A percentile compares a stretch with the other conserved stretches of the same genome.
Evolutionary conservation across 2,888 invertebrate genomes (phyloP).

Genomic region (Trichogramma dendrolimi): DNA sequence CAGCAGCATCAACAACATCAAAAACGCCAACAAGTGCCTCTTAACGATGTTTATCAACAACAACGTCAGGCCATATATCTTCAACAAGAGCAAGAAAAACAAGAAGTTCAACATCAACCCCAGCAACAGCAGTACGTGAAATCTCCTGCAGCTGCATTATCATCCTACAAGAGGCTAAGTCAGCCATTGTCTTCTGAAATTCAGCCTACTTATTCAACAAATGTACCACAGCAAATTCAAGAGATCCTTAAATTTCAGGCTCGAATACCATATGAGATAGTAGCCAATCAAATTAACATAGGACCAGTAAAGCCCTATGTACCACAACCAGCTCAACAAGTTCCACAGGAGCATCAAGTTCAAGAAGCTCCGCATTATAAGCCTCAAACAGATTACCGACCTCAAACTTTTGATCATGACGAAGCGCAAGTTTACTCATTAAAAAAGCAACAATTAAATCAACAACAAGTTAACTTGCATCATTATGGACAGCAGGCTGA

Average conservation of each 20-base stretch:
- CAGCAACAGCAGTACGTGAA: constrained; percentile 30
- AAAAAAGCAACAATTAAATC: constrained; percentile 9
- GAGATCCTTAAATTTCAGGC: constrained; percentile 44
- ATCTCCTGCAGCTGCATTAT: constrained; percentile 25
- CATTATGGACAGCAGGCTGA: neutral
- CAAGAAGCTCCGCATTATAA: constrained; percentile 18
- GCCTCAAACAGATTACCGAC: constrained; percentile 22
- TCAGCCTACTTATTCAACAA: constrained; percentile 42
- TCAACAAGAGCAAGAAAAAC: constrained; percentile 22
- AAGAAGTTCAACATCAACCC: constrained; percentile 30
- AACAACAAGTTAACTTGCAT: constrained; percentile 17
- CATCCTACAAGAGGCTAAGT: constrained; percentile 37
- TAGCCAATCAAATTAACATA: constrained; percentile 44
- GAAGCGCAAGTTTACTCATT: constrained; percentile 16
- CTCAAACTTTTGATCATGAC: constrained; percentile 23
- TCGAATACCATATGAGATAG: constrained; percentile 46
- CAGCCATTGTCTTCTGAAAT: constrained; percentile 39
- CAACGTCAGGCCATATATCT: constrained; percentile 29
- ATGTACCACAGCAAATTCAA: constrained; percentile 41
- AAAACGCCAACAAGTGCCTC: constrained; percentile 24
- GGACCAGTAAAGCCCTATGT: constrained; percentile 45
- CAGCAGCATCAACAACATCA: constrained; percentile 18
- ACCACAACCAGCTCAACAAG: constrained; percentile 39
- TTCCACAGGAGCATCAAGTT: constrained; percentile 1
- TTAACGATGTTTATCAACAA: constrained; percentile 16